Evolutionary conservation across 2,888 invertebrate genomes (phyloP).

Genomic region (Mythimna loreyi): DNA sequence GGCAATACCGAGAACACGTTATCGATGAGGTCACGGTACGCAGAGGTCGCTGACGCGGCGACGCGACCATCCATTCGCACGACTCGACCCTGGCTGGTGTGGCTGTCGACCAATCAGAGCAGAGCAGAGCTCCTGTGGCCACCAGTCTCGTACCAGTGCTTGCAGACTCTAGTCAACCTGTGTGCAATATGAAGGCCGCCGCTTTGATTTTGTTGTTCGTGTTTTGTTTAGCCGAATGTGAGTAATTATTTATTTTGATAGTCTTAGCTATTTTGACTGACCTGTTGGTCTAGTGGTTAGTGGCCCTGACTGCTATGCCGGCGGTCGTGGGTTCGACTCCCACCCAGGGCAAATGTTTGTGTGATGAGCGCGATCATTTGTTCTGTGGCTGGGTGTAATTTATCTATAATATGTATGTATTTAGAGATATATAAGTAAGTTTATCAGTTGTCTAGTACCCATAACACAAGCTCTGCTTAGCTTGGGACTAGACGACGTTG

Average conservation of each 20-base stretch:
- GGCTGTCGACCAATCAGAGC: conserved; percentile 56
- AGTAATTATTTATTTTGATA: conserved; percentile 21
- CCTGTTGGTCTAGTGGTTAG: too few species aligned
- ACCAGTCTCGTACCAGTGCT: conserved; percentile 18
- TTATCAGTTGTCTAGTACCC: too few species aligned
- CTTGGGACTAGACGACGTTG: too few species aligned
- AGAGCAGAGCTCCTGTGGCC: conserved; percentile 27
- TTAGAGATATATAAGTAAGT: too few species aligned
- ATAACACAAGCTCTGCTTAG: too few species aligned
- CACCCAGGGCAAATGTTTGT: too few species aligned
- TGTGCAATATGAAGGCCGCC: conserved; percentile 77
- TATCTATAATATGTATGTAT: too few species aligned
- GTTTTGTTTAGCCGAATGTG: conserved; percentile 78
- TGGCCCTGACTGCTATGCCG: too few species aligned
- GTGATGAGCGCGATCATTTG: too few species aligned
- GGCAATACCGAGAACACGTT: conserved; percentile 70
- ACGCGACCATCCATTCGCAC: conserved; percentile 50
- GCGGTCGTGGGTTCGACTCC: too few species aligned
- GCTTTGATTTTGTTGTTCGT: conserved; percentile 76
- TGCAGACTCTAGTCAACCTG: conserved; percentile 56
- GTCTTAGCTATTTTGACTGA: background rate
- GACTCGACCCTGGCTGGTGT: conserved; percentile 71
- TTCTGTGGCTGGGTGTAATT: too few species aligned
- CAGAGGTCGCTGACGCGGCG: conserved; percentile 75
- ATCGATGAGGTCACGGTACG: conserved; percentile 79